Conservation (phyloP, 2,113 vertebrate genomes). For the Bos indicus region DNA sequence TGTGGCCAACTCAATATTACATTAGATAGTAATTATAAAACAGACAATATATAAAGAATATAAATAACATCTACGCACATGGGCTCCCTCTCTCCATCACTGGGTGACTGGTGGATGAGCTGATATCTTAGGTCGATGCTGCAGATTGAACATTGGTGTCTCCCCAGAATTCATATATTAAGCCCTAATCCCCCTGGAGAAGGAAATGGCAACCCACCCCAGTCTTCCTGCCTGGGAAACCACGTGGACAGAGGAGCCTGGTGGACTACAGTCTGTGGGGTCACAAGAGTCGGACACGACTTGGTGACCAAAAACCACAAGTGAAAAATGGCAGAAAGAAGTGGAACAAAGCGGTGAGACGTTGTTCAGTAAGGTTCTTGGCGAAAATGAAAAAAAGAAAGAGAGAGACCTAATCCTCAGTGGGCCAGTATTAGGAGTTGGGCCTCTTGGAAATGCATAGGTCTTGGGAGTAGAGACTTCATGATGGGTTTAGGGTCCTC, state of each 20-base stretch:
- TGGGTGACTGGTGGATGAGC: neutral
- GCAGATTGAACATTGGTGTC: neutral
- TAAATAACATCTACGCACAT: neutral
- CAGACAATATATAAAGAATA: neutral
- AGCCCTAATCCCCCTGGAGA: neutral
- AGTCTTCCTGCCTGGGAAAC: neutral
- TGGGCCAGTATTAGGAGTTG: neutral
- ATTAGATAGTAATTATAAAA: neutral
- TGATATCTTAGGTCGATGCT: neutral
- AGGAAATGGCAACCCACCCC: neutral
- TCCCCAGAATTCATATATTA: neutral
- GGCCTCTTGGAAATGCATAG: neutral
- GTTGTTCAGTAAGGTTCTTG: neutral
- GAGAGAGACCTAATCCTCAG: neutral
- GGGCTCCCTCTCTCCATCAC: neutral
- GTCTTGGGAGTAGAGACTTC: neutral
- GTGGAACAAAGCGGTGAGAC: fast-evolving
- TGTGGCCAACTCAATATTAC: neutral
- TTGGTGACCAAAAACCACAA: neutral
- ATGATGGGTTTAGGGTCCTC: neutral
- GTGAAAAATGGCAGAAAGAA: neutral
- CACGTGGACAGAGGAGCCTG: neutral
- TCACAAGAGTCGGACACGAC: neutral
- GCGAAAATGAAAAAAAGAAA: neutral
- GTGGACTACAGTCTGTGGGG: neutral